These are phyloP conservation scores for Noturus placidus DNA, from an alignment of 2,113 vertebrate genomes.

Conservation along the genomic window DNA sequence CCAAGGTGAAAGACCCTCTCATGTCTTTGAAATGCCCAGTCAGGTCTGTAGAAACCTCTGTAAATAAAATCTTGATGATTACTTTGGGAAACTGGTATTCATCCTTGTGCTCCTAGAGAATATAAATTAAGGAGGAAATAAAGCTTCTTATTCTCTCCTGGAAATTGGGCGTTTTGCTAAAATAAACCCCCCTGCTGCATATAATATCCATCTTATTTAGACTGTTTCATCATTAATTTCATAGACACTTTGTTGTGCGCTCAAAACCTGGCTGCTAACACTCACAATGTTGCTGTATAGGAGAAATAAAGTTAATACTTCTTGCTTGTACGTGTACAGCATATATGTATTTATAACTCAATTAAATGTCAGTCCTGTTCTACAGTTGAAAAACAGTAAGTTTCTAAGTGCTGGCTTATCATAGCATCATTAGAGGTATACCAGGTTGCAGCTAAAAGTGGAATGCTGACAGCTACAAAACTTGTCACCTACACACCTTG, in stretches of 20 bases:
- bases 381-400: background rate
- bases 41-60: background rate
- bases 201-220: background rate
- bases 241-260: background rate
- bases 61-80: conserved; percentile 58
- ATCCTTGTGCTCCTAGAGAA: background rate
- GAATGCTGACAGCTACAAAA: background rate
- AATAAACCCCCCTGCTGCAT: background rate
- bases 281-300: background rate
- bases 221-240: conserved; percentile 5
- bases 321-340: background rate
- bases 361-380: background rate
- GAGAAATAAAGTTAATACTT: background rate
- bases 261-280: background rate
- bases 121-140: conserved; percentile 27
- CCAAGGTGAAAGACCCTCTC: conserved; percentile 29
- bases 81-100: conserved; percentile 48
- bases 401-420: background rate
- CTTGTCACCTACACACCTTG: background rate
- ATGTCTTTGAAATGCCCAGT: conserved; percentile 20
- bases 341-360: background rate
- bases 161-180: background rate
- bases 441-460: background rate
- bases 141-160: conserved; percentile 33
- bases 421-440: background rate